phyloP scores from a whole-genome alignment of 2,888 invertebrate species.

The Phrixothrix hirtus region DNA sequence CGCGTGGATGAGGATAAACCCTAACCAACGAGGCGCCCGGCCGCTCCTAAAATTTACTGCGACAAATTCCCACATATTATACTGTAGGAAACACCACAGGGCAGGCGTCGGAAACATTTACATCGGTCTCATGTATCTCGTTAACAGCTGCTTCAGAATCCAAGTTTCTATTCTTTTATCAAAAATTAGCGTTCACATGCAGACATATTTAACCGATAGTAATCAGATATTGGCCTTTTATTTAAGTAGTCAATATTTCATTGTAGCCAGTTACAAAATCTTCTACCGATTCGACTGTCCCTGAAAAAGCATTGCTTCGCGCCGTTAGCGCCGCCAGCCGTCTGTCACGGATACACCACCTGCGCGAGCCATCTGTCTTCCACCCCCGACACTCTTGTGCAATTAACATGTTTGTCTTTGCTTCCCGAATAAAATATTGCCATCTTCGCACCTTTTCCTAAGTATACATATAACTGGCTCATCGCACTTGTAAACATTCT shows the following conservation, averaged over 20 bases:
- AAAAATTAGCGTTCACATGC: constrained; percentile 8
- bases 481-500: not conserved
- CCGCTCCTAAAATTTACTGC: constrained; percentile 52
- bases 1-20: constrained; percentile 47
- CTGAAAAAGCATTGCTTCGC: constrained; percentile 30
- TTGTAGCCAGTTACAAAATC: constrained; percentile 12
- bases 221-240: constrained; percentile 11
- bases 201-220: constrained; percentile 3
- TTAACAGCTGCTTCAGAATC: constrained; percentile 16
- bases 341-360: constrained; percentile 43
- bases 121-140: constrained; percentile 20
- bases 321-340: constrained; percentile 34
- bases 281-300: constrained; percentile 17
- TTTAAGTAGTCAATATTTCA: constrained; percentile 18
- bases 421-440: constrained; percentile 30
- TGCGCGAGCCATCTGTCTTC: constrained; percentile 51
- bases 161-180: constrained; percentile 5
- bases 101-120: constrained; percentile 32
- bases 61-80: constrained; percentile 56
- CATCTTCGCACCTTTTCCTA: constrained; percentile 25
- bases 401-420: constrained; percentile 47
- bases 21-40: constrained; percentile 39
- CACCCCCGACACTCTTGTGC: constrained; percentile 46
- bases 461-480: constrained; percentile 4
- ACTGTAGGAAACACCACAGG: constrained; percentile 38